A percentile compares a stretch with the other conserved stretches of the same genome.
phyloP scores from a whole-genome alignment of 2,888 invertebrate species.

The Pocota personata region DNA sequence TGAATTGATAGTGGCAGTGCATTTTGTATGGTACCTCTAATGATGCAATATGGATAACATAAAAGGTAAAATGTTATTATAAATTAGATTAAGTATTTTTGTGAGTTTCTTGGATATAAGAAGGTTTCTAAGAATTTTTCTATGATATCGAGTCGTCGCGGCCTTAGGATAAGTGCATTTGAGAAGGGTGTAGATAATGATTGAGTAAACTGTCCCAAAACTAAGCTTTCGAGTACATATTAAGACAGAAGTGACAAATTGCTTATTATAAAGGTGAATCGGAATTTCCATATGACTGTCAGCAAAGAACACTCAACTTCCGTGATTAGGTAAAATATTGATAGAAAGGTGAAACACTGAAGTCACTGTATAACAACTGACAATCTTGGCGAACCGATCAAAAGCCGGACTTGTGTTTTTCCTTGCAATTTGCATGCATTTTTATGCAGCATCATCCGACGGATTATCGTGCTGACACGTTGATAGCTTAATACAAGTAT shows the following conservation, averaged over 20 bases:
- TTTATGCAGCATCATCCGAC: neutral
- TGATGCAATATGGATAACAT: neutral
- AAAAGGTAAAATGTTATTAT: conserved; percentile 2
- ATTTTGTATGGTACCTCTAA: neutral
- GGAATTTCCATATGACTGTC: neutral
- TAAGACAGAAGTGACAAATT: no score
- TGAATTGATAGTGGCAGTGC: neutral
- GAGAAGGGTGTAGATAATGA: no score
- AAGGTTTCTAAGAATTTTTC: neutral
- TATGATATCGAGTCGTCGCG: no score
- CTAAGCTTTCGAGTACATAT: no score
- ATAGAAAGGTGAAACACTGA: neutral
- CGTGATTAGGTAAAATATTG: neutral
- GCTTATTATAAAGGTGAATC: no score
- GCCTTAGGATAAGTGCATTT: no score
- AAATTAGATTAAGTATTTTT: neutral
- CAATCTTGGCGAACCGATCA: neutral
- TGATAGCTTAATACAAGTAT: no score
- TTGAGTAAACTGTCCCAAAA: no score
- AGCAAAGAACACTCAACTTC: neutral
- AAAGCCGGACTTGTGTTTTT: neutral
- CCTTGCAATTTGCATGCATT: neutral
- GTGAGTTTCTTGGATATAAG: no score
- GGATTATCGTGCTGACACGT: no score
- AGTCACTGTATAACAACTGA: neutral